Conservation (phyloP, 2,113 vertebrate species). For the Mungos mungo region DNA sequence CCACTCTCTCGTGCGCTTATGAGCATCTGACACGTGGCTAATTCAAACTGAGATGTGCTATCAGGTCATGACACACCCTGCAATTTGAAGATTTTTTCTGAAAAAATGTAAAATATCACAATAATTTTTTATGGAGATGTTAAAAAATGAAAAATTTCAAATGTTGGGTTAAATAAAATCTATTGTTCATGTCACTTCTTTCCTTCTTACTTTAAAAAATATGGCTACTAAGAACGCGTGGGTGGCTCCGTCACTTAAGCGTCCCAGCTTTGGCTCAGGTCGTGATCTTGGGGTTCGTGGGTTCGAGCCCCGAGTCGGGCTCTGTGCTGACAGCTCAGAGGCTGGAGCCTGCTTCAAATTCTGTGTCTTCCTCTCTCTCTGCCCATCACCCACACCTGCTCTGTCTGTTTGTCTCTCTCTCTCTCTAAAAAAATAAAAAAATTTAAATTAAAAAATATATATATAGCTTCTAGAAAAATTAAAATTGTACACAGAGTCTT, state of each 20-base stretch:
- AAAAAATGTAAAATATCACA: not conserved
- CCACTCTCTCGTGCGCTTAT: accelerated
- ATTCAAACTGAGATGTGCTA: accelerated
- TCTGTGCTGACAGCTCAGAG: no score
- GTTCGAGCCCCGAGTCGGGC: no score
- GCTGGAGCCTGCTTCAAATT: no score
- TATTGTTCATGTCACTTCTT: not conserved
- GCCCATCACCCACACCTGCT: no score
- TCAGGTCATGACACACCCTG: no score
- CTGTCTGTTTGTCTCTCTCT: no score
- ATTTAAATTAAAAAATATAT: not conserved
- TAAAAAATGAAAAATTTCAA: not conserved
- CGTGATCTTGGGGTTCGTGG: no score
- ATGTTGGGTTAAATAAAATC: not conserved
- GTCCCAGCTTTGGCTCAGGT: no score
- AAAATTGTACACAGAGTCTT: not conserved
- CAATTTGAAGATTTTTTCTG: not conserved
- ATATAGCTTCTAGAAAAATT: not conserved
- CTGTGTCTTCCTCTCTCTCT: no score
- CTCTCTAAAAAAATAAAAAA: no score
- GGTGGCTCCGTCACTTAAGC: no score
- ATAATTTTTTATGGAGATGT: not conserved
- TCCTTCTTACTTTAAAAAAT: not conserved
- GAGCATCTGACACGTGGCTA: not conserved
- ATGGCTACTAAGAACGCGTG: not conserved